Percentiles rank a stretch among this genome's conserved stretches.
Conservation (phyloP, 2,797 vertebrate genomes). For the Scyliorhinus canicula region DNA sequence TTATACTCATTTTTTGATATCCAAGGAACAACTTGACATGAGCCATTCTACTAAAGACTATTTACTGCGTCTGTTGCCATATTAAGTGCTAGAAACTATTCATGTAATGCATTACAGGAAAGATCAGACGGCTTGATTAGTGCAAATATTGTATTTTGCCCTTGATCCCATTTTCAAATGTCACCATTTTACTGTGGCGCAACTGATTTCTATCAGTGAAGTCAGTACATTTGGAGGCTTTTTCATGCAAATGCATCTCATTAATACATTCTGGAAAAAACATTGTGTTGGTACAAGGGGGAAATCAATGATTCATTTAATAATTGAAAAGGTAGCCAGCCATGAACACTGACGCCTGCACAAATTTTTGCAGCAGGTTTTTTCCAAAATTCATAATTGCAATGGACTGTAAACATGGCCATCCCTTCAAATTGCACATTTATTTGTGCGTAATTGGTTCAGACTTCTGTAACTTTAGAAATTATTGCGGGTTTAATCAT, state of each 20-base stretch:
- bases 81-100: background rate
- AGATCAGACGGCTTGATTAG: background rate
- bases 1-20: background rate
- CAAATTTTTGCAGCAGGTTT: background rate
- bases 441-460: background rate
- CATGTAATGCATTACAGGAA: background rate
- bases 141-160: background rate
- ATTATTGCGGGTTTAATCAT: background rate
- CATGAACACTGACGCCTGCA: background rate
- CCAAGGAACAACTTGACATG: background rate
- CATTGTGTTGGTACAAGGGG: constrained; percentile 1
- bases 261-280: constrained; percentile 14
- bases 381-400: background rate
- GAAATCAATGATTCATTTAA: constrained; percentile 27
- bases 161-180: background rate
- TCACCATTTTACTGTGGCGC: constrained; percentile 5
- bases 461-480: background rate
- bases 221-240: background rate
- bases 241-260: background rate
- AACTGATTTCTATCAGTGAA: constrained; percentile 9
- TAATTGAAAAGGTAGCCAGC: background rate
- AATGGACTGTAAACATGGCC: background rate
- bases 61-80: background rate
- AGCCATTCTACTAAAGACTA: background rate
- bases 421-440: background rate